Base-by-base conservation (phyloP, 2,888 invertebrate genomes). In the Epinotia brunnichana region DNA sequence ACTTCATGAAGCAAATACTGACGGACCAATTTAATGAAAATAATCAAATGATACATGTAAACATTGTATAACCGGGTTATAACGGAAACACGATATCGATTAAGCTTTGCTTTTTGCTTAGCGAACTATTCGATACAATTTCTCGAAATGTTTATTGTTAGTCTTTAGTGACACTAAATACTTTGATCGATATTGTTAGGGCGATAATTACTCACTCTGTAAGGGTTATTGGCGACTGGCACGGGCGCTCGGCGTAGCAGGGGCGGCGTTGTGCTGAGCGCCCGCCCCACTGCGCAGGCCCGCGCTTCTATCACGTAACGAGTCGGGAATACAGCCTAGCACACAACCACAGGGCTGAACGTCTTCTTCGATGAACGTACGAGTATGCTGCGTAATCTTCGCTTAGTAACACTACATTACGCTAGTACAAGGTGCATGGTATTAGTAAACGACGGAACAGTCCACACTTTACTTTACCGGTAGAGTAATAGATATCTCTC, bases 241-340 rank as follows among this genome's bases (percentile, higher is more conserved):
- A 61, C 60, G 70, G 59, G 70, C 67, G 71, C 66, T 67, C 72
- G 70, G 51, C 59, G 35, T 15, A 24, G 54, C 68, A 62, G n/a
- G 57, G 56, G 62, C 68, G 61, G 35, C 51, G 39, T 24, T 56
- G 72, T 61, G 61, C 29, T 35, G 71, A 60, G 48, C 68, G 72
- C 72, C 67, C 72, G 72, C 72, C 62, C 68, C 62, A 63, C 56
- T 62, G 72, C 72, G 72, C 72, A 72, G 72, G 56, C 48, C 54
- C 69, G 41, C 19, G 62, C 48, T 17, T 41, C 21, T 56, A 24
- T 41, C 29, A 66, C 66, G 66, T 41, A 66, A 56, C 41, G 41
- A 56, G 54, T 21, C 53, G 48, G 41, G 21, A 62, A 44, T 64
- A 63, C 35, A 64, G 39, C 53, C 66, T 48, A 13, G 48, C 48